These are phyloP conservation scores for Schizopygopsis malacanthus DNA, from an alignment of 2,797 vertebrate genomes.

Conservation along the genomic window DNA sequence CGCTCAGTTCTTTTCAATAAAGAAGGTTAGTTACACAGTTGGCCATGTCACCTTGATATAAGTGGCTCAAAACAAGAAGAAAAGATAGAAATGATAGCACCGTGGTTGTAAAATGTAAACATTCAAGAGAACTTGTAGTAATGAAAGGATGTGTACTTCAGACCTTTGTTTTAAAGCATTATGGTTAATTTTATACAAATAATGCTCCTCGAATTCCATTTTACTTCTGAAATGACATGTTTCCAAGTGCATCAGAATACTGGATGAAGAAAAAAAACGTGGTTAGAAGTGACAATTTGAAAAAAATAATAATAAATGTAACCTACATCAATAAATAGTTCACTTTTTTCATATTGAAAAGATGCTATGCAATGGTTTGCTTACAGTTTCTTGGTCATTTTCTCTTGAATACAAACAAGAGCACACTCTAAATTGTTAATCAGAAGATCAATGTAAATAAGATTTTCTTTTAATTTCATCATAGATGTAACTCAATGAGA, in stretches of 20 bases:
- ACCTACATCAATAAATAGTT: not conserved
- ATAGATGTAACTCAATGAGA: conserved; percentile 17
- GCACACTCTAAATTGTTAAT: conserved; percentile 18
- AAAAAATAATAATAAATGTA: not conserved
- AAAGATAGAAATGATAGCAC: conserved; percentile 5
- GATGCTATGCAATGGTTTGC: not conserved
- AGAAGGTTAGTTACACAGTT: conserved; percentile 2
- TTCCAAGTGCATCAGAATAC: not conserved
- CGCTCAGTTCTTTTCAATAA: not conserved
- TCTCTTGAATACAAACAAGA: not conserved
- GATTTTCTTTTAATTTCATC: conserved; percentile 24
- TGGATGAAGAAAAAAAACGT: not conserved
- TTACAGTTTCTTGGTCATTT: not conserved
- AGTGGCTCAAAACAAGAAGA: conserved; percentile 12
- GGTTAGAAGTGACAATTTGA: not conserved
- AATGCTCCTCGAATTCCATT: not conserved
- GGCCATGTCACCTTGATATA: conserved; percentile 11
- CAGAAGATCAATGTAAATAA: conserved; percentile 7
- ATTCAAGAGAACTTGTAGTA: not conserved
- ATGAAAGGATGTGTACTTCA: not conserved
- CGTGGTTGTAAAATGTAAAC: not conserved
- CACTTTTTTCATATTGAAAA: not conserved
- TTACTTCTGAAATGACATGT: not conserved
- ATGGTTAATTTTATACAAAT: not conserved
- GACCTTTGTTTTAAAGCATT: conserved; percentile 17